phyloP scores from a whole-genome alignment of 1,140 invertebrate genomes.

The Periplaneta americana region DNA sequence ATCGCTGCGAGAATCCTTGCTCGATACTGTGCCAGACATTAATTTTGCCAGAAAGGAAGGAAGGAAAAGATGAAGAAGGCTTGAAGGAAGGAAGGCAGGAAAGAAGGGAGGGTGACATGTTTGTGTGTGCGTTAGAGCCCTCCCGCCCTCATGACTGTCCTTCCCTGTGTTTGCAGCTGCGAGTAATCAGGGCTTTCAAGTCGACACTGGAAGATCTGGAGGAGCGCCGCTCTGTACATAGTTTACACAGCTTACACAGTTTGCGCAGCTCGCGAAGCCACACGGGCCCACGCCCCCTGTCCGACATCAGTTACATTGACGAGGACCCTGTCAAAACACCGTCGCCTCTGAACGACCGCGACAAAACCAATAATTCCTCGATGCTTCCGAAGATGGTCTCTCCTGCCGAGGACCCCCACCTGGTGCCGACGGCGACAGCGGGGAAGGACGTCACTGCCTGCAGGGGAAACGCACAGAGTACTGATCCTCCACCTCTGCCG shows the following conservation, averaged over 20 bases:
- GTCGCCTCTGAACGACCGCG: conserved; percentile 46
- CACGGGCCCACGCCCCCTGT: conserved; percentile 66
- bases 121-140: conserved; percentile 25
- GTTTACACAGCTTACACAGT: conserved; percentile 93
- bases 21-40: not conserved
- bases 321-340: conserved; percentile 67
- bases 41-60: not conserved
- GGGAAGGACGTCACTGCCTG: conserved; percentile 1
- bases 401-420: conserved; percentile 34
- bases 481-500: not conserved
- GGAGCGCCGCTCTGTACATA: conserved; percentile 96
- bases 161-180: conserved; percentile 86
- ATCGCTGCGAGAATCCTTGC: not conserved
- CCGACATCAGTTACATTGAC: conserved; percentile 90
- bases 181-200: conserved; percentile 99
- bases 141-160: conserved; percentile 32
- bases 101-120: conserved; percentile 14
- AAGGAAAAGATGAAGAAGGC: not conserved
- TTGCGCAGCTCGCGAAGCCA: conserved; percentile 81
- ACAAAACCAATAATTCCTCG: conserved; percentile 36
- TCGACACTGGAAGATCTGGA: conserved; percentile 99
- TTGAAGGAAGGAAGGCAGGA: not conserved
- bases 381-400: conserved; percentile 32
- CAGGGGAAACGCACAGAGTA: conserved; percentile 10
- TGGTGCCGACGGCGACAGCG: conserved; percentile 33